phyloP scores from a whole-genome alignment of 2,113 vertebrate species.

The Polypterus senegalus region DNA sequence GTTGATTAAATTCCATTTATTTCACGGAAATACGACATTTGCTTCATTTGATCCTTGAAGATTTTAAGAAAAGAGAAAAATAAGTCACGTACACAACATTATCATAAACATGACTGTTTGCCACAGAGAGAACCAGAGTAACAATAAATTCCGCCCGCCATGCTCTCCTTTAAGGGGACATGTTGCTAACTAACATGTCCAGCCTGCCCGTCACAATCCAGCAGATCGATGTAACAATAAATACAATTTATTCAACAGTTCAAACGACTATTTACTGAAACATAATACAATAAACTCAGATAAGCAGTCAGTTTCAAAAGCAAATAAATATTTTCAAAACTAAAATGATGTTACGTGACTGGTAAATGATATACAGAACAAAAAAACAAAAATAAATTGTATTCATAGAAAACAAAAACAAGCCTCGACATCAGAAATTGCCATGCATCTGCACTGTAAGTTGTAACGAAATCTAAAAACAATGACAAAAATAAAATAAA shows the following conservation, averaged over 20 bases:
- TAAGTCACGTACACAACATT: constrained; percentile 65
- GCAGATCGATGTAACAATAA: constrained; percentile 42
- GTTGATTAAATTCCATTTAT: no score
- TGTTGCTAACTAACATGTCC: constrained; percentile 29
- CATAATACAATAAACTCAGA: constrained; percentile 15
- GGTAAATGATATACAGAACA: no score
- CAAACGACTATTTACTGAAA: constrained; percentile 36
- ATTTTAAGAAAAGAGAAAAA: constrained; percentile 64
- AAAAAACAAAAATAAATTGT: constrained; percentile 23
- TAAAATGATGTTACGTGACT: no score
- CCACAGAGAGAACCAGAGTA: constrained; percentile 63
- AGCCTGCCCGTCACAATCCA: constrained; percentile 38
- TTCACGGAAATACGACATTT: constrained; percentile 66
- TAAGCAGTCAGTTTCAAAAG: constrained; percentile 36
- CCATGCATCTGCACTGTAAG: constrained; percentile 17
- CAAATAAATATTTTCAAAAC: constrained; percentile 25
- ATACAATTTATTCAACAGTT: constrained; percentile 25
- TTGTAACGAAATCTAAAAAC: no score
- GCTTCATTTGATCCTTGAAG: constrained; percentile 40
- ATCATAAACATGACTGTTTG: constrained; percentile 60
- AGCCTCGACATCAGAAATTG: constrained; percentile 22
- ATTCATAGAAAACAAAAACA: constrained; percentile 21
- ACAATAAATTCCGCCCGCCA: constrained; percentile 64
- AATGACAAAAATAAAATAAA: no score
- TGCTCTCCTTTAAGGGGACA: constrained; percentile 47